A percentile compares a stretch with the other conserved stretches of the same genome.
These are phyloP conservation scores for Azorinus chamasolen DNA, from an alignment of 2,888 invertebrate genomes.

Conservation along the genomic window DNA sequence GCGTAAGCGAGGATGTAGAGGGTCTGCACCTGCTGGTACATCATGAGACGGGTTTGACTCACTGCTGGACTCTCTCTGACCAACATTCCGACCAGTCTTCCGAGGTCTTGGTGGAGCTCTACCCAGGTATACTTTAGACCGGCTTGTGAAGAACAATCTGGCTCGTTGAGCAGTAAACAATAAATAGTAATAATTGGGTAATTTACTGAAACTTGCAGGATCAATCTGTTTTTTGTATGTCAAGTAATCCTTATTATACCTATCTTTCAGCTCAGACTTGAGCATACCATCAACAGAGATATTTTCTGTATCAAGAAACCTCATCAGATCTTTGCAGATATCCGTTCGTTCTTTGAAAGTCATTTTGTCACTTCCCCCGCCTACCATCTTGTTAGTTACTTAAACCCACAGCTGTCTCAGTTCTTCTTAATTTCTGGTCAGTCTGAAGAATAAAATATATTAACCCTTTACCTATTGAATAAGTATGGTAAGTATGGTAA, in stretches of 20 bases:
- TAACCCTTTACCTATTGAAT: too few species aligned
- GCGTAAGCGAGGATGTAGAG: background rate
- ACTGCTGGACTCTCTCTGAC: background rate
- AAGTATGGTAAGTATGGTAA: too few species aligned
- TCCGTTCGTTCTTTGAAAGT: background rate
- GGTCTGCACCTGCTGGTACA: background rate
- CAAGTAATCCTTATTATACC: conserved; percentile 59
- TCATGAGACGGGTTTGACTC: too few species aligned
- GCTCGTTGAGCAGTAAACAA: conserved; percentile 17
- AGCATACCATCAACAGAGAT: conserved; percentile 48
- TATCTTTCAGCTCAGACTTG: conserved; percentile 42
- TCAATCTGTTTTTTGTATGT: conserved; percentile 55
- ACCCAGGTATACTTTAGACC: background rate
- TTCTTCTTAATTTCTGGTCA: too few species aligned
- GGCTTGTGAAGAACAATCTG: too few species aligned
- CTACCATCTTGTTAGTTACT: too few species aligned
- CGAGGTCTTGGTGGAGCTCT: background rate
- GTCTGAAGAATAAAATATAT: too few species aligned
- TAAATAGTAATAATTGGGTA: conserved; percentile 43
- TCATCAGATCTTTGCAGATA: conserved; percentile 30
- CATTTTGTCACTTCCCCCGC: conserved; percentile 1
- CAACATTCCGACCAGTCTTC: background rate
- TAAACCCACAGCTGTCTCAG: too few species aligned
- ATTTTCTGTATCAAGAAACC: conserved; percentile 62
- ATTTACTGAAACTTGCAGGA: conserved; percentile 41